Base-by-base conservation (phyloP, 2,113 vertebrate species). In the Podocnemis expansa region DNA sequence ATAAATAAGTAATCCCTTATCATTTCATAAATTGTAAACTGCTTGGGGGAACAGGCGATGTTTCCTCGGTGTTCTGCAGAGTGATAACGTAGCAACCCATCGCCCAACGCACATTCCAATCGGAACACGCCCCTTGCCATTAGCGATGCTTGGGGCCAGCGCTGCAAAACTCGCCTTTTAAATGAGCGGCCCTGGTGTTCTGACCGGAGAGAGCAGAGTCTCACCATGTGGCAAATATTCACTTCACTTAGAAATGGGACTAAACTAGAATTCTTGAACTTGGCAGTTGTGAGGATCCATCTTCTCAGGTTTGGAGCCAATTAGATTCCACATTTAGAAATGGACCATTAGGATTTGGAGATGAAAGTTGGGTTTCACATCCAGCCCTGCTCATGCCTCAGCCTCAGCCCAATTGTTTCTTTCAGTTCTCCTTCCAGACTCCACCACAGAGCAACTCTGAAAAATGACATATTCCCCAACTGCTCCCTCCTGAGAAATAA, bases 251-350 rank as follows among this genome's bases (percentile, higher is more conserved):
- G 55, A 60, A 54, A 17, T 0, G 0, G 34, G 10, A 25, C 56
- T 70, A 25, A 76, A 41, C n/a, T 45, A 25, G 10, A 17, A 9
- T 75, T 47, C 43, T 25, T 73, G 54, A 85, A 41, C 0, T 55
- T 60, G 47, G 4, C 1, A 43, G 4, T 0, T 88, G 2, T 78
- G 34, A 29, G 0, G 1, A 21, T 8, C 24, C 12, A 2, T 52
- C 3, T 70, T 19, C n/a, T 25, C 8, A 0, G 54, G 52, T 13
- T 47, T 70, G 9, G 79, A 10, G 49, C 6, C 5, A 76, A 45
- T 25, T 41, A 5, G 10, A 58, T 6, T 60, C 27, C 45, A 91
- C 82, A 27, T 24, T 17, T 83, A 76, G 1, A 11, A 60, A 56
- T 58, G 14, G 9, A 2, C 24, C 2, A 14, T 58, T 34, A 7